Conservation (phyloP, 2,797 vertebrate species). For the Urocyon cinereoargenteus region DNA sequence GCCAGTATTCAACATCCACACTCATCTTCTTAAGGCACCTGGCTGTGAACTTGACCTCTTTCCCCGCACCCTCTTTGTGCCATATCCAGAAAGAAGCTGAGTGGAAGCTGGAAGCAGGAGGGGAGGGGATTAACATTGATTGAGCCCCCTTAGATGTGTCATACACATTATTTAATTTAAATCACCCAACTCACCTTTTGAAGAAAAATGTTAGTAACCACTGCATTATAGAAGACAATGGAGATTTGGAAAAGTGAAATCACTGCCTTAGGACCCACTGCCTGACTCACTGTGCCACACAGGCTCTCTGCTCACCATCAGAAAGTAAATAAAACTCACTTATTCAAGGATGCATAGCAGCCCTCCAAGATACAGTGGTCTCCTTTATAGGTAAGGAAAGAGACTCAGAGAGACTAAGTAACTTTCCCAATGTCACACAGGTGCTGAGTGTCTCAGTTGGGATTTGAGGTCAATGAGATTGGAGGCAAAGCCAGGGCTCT, state of each 20-base stretch:
- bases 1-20: background rate
- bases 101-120: background rate
- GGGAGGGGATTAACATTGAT: background rate
- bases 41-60: conserved; percentile 61
- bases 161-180: background rate
- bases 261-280: background rate
- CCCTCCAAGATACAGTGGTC: background rate
- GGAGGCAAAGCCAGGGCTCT: background rate
- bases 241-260: background rate
- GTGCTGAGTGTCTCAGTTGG: background rate
- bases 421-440: background rate
- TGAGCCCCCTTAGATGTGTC: background rate
- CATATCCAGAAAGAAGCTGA: background rate
- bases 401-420: background rate
- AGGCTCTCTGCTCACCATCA: background rate
- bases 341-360: background rate
- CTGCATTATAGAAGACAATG: background rate
- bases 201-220: background rate
- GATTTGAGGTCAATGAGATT: background rate
- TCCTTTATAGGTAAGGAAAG: background rate
- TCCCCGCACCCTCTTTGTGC: background rate
- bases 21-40: conserved; percentile 19
- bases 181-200: background rate
- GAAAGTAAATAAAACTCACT: background rate
- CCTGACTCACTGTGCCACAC: too few relatives aligned